Conservation (phyloP, 2,113 vertebrate species). For the Monopterus albus region DNA sequence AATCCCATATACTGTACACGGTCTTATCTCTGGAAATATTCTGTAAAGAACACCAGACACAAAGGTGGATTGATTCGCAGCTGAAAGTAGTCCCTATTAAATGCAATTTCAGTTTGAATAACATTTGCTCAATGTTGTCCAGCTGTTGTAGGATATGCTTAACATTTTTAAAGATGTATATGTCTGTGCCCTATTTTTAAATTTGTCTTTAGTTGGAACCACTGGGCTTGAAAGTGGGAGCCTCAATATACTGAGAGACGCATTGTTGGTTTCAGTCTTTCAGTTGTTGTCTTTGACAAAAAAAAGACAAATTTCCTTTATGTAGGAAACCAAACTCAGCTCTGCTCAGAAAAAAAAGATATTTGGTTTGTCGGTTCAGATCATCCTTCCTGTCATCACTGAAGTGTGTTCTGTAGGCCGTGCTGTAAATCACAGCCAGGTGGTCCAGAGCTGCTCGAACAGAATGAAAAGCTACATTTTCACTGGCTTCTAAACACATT, state of each 20-base stretch:
- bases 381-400: conserved; percentile 2
- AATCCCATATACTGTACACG: not conserved
- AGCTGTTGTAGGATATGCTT: too few relatives aligned
- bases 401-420: conserved; percentile 19
- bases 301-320: not conserved
- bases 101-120: too few relatives aligned
- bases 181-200: too few relatives aligned
- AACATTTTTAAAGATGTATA: too few relatives aligned
- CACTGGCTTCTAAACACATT: conserved; percentile 19
- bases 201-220: too few relatives aligned
- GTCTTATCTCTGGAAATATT: too few relatives aligned
- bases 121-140: too few relatives aligned
- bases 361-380: conserved; percentile 18
- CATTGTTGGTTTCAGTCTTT: too few relatives aligned
- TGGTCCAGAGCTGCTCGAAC: conserved; percentile 21
- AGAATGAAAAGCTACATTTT: conserved; percentile 7
- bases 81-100: not conserved
- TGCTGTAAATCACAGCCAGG: conserved; percentile 26
- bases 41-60: not conserved
- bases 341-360: not conserved
- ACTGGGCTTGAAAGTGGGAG: too few relatives aligned
- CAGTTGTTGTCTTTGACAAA: too few relatives aligned
- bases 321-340: not conserved
- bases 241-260: too few relatives aligned
- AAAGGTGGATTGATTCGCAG: not conserved